A percentile compares a stretch with the other conserved stretches of the same genome.
Evolutionary conservation across 2,888 invertebrate genomes (phyloP).

Genomic region (Cosmia pyralina): DNA sequence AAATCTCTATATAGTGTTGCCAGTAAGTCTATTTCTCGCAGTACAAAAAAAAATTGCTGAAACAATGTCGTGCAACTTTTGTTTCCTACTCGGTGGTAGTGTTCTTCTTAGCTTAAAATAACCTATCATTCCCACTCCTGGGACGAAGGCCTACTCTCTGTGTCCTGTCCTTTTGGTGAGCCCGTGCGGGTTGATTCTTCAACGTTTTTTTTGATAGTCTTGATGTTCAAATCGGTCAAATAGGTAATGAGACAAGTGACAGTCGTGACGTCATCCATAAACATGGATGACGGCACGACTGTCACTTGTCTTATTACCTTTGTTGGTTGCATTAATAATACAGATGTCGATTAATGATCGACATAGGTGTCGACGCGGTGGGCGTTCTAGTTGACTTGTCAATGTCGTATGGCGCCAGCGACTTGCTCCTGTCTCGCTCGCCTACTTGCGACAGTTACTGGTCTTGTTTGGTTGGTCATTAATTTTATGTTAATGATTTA

Average conservation of each 20-base stretch:
- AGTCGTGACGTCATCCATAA: too few relatives aligned
- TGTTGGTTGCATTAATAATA: background rate
- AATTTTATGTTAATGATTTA: constrained; percentile 18
- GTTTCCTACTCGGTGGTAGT: background rate
- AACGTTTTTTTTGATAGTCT: background rate
- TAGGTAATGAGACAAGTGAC: too few relatives aligned
- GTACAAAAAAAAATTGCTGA: background rate
- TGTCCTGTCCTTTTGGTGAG: background rate
- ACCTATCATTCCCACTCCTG: background rate
- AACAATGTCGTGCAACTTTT: background rate
- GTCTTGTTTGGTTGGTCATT: constrained; percentile 41
- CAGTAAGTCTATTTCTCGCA: background rate
- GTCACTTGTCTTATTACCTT: background rate
- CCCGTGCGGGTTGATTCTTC: background rate
- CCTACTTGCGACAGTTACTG: constrained; percentile 56
- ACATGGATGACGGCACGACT: background rate
- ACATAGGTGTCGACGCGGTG: constrained; percentile 46
- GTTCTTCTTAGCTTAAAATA: background rate
- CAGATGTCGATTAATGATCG: constrained; percentile 16
- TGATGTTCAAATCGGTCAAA: background rate
- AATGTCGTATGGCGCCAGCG: constrained; percentile 63
- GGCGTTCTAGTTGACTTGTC: constrained; percentile 65
- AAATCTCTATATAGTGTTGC: background rate
- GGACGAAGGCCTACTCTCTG: background rate
- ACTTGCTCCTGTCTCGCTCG: constrained; percentile 46